Conservation (phyloP, 2,888 invertebrate genomes). For the Drosophila macrothrix region DNA sequence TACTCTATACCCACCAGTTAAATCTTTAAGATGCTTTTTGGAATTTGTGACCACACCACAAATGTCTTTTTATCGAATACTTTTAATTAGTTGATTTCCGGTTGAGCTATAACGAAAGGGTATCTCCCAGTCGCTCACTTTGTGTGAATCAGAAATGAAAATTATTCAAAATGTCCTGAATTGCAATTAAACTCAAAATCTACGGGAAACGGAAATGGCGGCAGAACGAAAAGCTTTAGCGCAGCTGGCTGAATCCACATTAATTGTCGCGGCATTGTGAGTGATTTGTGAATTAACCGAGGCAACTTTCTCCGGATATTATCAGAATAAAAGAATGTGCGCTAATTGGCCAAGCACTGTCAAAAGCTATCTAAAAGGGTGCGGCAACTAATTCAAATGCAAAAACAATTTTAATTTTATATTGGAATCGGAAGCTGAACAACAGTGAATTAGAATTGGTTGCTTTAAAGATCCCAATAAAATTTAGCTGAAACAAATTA, state of each 20-base stretch:
- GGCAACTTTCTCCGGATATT: constrained; percentile 53
- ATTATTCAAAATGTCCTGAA: constrained; percentile 40
- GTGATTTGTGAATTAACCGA: constrained; percentile 40
- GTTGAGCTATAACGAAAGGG: background rate
- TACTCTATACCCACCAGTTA: background rate
- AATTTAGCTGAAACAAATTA: background rate
- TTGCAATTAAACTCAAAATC: constrained; percentile 46
- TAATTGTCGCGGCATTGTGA: constrained; percentile 27
- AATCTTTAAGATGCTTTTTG: background rate
- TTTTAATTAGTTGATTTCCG: background rate
- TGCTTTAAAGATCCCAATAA: constrained; percentile 8
- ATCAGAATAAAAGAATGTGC: constrained; percentile 50
- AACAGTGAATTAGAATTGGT: constrained; percentile 46
- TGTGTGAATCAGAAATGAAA: constrained; percentile 5
- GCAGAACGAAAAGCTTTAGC: constrained; percentile 27
- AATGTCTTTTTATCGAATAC: background rate
- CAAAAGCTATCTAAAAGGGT: constrained; percentile 23
- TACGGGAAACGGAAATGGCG: constrained; percentile 39
- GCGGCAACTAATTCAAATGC: constrained; percentile 19
- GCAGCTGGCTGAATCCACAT: constrained; percentile 28
- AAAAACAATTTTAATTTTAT: constrained; percentile 49
- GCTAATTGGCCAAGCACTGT: constrained; percentile 50
- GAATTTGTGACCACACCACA: background rate
- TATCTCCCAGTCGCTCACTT: background rate
- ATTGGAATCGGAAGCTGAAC: constrained; percentile 13